Conservation (phyloP, 1,140 invertebrate species). For the Halesus radiatus region DNA sequence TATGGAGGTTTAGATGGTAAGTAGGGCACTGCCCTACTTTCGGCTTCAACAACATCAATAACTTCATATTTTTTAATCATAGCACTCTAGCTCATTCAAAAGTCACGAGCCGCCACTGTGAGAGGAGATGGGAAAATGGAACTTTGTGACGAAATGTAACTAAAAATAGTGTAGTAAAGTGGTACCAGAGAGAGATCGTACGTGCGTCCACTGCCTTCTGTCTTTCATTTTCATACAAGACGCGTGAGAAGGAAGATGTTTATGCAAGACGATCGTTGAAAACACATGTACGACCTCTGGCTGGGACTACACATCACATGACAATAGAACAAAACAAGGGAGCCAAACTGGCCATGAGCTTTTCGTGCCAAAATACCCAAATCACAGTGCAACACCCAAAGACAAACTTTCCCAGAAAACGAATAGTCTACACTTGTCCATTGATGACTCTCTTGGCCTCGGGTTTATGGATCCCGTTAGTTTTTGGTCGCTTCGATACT, state of each 20-base stretch:
- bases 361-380: not conserved
- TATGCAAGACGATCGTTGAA: too few relatives aligned
- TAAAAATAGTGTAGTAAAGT: not conserved
- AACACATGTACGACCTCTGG: too few relatives aligned
- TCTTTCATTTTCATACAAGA: too few relatives aligned
- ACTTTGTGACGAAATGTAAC: not conserved
- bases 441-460: slow-evolving; percentile 45
- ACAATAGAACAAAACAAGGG: not conserved
- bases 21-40: too few relatives aligned
- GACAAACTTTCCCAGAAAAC: not conserved
- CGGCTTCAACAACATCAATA: too few relatives aligned
- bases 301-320: not conserved
- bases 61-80: too few relatives aligned
- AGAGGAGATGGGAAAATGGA: not conserved
- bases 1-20: too few relatives aligned
- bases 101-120: too few relatives aligned
- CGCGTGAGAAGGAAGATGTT: too few relatives aligned
- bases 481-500: not conserved
- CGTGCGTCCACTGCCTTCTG: too few relatives aligned
- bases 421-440: slow-evolving; percentile 49
- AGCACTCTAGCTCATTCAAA: too few relatives aligned
- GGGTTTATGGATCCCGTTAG: slow-evolving; percentile 33
- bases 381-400: not conserved
- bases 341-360: not conserved
- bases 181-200: too few relatives aligned